Conservation (phyloP, 2,113 vertebrate species). For the Chroicocephalus ridibundus region DNA sequence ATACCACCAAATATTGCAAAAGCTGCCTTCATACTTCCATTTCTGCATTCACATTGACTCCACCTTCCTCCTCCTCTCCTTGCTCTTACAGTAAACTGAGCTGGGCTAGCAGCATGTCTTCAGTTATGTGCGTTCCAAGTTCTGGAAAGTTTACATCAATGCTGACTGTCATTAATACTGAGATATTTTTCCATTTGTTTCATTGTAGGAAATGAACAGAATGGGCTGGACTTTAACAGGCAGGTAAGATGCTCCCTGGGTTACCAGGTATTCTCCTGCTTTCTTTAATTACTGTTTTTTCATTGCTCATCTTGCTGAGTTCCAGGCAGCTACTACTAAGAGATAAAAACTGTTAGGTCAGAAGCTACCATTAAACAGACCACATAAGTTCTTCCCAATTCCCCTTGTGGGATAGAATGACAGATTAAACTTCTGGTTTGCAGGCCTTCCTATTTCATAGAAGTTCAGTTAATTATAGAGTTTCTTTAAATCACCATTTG, state of each 20-base stretch:
- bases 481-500: neutral
- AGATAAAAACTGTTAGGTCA: constrained; percentile 27
- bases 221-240: constrained; percentile 88
- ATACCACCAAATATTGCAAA: neutral
- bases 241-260: constrained; percentile 79
- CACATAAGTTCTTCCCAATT: neutral
- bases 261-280: constrained; percentile 17
- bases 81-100: neutral
- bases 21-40: neutral
- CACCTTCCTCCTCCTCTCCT: neutral
- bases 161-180: neutral
- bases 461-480: neutral
- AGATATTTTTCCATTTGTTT: constrained; percentile 37
- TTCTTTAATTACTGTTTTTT: neutral
- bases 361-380: constrained; percentile 8
- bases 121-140: neutral
- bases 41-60: neutral
- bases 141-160: neutral
- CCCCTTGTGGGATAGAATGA: neutral
- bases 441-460: neutral
- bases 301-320: neutral
- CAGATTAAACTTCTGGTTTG: neutral
- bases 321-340: neutral
- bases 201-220: constrained; percentile 82
- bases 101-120: neutral